Base-by-base conservation (phyloP, 2,888 invertebrate genomes). In the Leptothorax acervorum region DNA sequence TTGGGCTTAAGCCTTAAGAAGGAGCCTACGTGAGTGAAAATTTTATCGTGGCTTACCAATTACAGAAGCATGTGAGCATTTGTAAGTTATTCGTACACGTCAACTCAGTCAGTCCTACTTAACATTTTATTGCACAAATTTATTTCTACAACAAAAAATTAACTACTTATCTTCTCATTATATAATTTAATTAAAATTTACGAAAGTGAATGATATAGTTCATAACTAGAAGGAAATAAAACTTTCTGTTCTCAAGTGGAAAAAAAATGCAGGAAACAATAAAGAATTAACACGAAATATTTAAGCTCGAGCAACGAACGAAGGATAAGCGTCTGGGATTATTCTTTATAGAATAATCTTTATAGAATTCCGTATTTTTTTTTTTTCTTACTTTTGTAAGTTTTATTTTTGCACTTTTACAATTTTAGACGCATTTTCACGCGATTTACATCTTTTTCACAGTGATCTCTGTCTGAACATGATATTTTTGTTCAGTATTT, bases 21-120 rank as follows among this genome's bases (percentile, higher is more conserved):
- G 55, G 42, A 48, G 65, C 42, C 42, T 15, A 63, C 63, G 31
- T 70, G 65, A 42, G 70, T 62, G 78, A 66, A 71, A 78, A 48
- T 65, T 74, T 28, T 66, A 31, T 35, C 68, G 57, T 48, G 70
- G 66, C 82, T 78, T 76, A 62, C 31, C 63, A 84, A 84, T 84
- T 87, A 76, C 42, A 31, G 31, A 35, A 55, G 42, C 39, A 68
- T 48, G 48, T 53, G 51, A 73, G 6, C 60, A 42, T 60, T 57
- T 55, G 23, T 70, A 31, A 45, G 18, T 60, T 71, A 15, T 60
- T 71, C n/a, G 8, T 75, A 39, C 15, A 28, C 3, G 28, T 28
- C 39, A 39, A 12, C 39, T 39, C 5, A 18, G 15, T 51, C 18
- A 28, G 28, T 78, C 28, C 12, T 39, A 31, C 15, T 62, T 63